Evolutionary conservation across 2,888 invertebrate genomes (phyloP), one percentile per base, ranked within the genome.

Genomic region (Ischnus inquisitorius): DNA sequence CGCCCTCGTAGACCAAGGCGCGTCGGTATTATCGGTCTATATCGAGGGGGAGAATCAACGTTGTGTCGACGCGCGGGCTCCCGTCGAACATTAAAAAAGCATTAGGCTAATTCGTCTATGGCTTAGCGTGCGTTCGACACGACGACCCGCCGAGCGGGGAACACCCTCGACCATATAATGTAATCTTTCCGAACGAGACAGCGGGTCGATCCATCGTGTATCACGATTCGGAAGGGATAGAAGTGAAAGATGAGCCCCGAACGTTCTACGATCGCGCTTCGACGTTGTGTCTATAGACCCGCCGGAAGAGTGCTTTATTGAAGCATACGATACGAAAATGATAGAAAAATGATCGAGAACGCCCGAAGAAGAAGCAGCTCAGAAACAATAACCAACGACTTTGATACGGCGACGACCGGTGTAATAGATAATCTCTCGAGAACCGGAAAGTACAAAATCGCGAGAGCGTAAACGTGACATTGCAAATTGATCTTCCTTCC

Each of bases 1-100:
- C 69, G 51, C 51, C 69, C 76, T 25, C 46, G 34, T 71, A 57
- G 71, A 64, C 19, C 10, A 14, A 74, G 64, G 41, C 46, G 43
- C 46, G 62, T 60, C 60, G 14, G 10, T 48, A 28, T 65, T 71
- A 67, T 16, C 34, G 25, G 62, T 8, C 25, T 22, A 4, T 28
- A 64, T 74, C 74, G 62, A 62, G 60, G 71, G 60, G n/a, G 14
- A 8, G 10, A 34, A 16, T 72, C 25, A 22, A 39, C 54, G 25
- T 25, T 43, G 25, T 8, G 62, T 74, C 72, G 48, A 57, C 25
- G 54, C 72, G 16, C 54, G 62, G 8, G 2, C 46, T 75, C 54
- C 25, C 72, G 80, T 34, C 34, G 68, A 68, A 81, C 86, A 83
- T 87, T 83, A 87, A 87, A 88, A 86, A 85, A 83, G 79, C 87